These are phyloP conservation scores for Trachelus tabidus DNA, from an alignment of 2,888 invertebrate genomes.

Conservation along the genomic window DNA sequence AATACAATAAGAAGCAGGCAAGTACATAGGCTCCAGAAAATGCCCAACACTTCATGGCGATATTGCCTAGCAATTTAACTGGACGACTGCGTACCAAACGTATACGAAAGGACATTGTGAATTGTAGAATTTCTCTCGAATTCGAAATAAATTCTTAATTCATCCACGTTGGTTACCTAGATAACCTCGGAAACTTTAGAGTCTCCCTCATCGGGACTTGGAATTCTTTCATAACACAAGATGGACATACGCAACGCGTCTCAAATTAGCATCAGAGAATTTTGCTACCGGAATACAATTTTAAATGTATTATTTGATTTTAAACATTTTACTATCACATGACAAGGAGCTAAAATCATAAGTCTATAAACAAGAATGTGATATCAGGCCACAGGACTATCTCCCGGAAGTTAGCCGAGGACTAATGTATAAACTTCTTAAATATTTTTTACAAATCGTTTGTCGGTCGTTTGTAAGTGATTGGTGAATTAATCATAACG, in stretches of 20 bases:
- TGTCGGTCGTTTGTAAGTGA: too few relatives aligned
- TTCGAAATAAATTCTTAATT: slow-evolving; percentile 4
- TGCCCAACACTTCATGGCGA: slow-evolving; percentile 81
- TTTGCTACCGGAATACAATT: background rate
- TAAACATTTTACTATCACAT: background rate
- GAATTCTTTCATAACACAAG: slow-evolving; percentile 8
- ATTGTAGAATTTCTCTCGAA: background rate
- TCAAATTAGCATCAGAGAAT: background rate
- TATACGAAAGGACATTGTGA: slow-evolving; percentile 51
- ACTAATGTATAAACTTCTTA: too few relatives aligned
- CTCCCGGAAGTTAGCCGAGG: too few relatives aligned
- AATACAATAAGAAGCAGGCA: slow-evolving; percentile 82
- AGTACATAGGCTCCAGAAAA: slow-evolving; percentile 80
- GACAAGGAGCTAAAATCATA: background rate
- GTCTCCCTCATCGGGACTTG: slow-evolving; percentile 8
- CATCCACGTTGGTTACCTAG: slow-evolving; percentile 15
- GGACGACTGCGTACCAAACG: slow-evolving; percentile 59
- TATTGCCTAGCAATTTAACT: slow-evolving; percentile 67
- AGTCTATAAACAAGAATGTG: background rate
- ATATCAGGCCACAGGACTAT: background rate
- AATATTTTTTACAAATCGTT: too few relatives aligned
- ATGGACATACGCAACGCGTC: background rate
- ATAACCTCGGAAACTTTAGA: slow-evolving; percentile 10
- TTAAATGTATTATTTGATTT: background rate
- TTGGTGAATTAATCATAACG: too few relatives aligned